These are phyloP conservation scores for Cuniculus paca DNA, from an alignment of 2,797 vertebrate species.

Conservation along the genomic window DNA sequence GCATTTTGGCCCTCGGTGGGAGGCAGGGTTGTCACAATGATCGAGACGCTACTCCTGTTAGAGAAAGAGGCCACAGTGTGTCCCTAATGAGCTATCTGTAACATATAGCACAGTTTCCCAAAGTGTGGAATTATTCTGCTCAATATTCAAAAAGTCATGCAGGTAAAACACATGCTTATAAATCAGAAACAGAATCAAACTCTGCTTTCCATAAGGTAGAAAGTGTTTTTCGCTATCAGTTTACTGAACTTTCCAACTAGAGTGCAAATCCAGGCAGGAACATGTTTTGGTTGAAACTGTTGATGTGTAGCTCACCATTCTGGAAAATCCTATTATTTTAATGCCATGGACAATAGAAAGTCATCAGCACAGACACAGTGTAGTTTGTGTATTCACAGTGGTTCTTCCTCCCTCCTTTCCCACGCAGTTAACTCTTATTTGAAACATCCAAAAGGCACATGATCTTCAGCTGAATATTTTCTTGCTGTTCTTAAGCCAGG, in stretches of 20 bases:
- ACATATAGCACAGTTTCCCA: too few species aligned
- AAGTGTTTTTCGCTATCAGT: not conserved
- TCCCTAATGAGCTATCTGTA: not conserved
- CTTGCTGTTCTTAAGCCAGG: not conserved
- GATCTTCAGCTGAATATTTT: not conserved
- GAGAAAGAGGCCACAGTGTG: not conserved
- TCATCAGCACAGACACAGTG: too few species aligned
- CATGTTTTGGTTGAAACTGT: not conserved
- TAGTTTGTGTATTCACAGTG: not conserved
- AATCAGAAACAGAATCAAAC: not conserved
- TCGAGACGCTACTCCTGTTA: not conserved
- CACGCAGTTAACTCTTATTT: not conserved
- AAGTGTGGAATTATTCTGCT: not conserved
- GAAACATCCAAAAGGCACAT: not conserved
- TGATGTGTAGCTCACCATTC: not conserved
- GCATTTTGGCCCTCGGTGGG: not conserved
- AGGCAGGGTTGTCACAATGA: not conserved
- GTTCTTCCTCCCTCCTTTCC: not conserved
- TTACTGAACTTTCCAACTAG: not conserved
- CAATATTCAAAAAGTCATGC: not conserved
- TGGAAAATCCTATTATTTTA: not conserved
- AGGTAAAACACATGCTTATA: not conserved
- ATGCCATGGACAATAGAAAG: accelerated
- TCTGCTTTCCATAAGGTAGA: not conserved
- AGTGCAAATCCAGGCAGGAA: not conserved